A percentile compares a stretch with the other conserved stretches of the same genome.
phyloP scores from a whole-genome alignment of 1,140 invertebrate species.

The Macrosteles quadrilineatus region DNA sequence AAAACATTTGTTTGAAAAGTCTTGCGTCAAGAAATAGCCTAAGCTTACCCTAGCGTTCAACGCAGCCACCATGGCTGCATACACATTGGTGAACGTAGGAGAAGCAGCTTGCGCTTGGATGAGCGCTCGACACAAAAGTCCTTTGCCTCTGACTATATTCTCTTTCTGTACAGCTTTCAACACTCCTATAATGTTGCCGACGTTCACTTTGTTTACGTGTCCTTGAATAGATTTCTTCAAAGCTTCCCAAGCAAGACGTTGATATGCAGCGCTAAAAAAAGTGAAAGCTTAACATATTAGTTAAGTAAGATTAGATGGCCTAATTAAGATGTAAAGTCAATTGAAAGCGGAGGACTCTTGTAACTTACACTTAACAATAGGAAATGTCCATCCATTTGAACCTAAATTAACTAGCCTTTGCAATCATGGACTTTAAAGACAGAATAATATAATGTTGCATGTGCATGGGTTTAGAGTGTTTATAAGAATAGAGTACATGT shows the following conservation, averaged over 20 bases:
- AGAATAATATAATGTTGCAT: too few relatives aligned
- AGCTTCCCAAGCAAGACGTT: slow-evolving; percentile 97
- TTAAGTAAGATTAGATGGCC: background rate
- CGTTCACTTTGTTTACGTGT: slow-evolving; percentile 97
- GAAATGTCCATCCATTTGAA: too few relatives aligned
- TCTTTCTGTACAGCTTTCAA: slow-evolving; percentile 90
- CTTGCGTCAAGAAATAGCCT: too few relatives aligned
- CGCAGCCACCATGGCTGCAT: slow-evolving; percentile 90
- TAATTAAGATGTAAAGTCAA: background rate
- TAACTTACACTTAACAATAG: too few relatives aligned
- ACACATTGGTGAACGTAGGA: slow-evolving; percentile 97
- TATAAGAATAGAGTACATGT: too few relatives aligned
- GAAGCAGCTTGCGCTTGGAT: slow-evolving; percentile 97
- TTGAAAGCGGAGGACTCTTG: too few relatives aligned
- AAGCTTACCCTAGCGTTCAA: slow-evolving; percentile 89
- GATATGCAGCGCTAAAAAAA: slow-evolving; percentile 76
- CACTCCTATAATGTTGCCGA: slow-evolving; percentile 91
- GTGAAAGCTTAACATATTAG: background rate
- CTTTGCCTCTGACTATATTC: slow-evolving; percentile 94
- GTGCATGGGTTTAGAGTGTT: too few relatives aligned
- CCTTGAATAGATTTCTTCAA: slow-evolving; percentile 99
- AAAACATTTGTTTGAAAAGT: too few relatives aligned
- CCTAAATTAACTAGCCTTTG: too few relatives aligned
- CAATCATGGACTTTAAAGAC: too few relatives aligned
- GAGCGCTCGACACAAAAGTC: slow-evolving; percentile 86